These are phyloP conservation scores for Pelvicachromis taeniatus DNA, from an alignment of 2,113 vertebrate species.

Conservation along the genomic window DNA sequence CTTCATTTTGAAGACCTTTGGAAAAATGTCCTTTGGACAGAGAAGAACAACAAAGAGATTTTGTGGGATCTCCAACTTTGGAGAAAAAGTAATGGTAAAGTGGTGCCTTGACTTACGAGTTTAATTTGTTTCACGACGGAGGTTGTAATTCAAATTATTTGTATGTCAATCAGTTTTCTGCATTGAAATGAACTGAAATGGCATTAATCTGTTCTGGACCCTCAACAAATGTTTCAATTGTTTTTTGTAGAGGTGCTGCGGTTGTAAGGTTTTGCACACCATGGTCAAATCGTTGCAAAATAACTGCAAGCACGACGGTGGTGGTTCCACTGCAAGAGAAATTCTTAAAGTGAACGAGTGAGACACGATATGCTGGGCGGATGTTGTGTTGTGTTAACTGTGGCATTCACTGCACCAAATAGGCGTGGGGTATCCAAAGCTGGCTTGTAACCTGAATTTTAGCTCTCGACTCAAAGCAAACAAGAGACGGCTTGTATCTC, in stretches of 20 bases:
- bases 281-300: no score
- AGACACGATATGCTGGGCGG: neutral
- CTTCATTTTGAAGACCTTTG: no score
- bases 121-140: rapidly evolving
- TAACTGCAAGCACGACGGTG: neutral
- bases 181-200: no score
- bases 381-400: neutral
- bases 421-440: neutral
- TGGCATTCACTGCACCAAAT: neutral
- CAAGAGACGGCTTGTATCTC: neutral
- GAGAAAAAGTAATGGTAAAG: neutral
- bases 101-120: neutral
- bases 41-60: neutral
- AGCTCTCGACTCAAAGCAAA: neutral
- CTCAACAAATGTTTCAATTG: no score
- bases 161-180: neutral
- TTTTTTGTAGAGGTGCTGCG: no score
- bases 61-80: neutral
- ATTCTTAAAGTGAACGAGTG: neutral
- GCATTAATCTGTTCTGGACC: no score
- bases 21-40: neutral
- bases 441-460: neutral
- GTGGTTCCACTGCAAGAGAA: neutral
- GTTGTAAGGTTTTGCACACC: no score
- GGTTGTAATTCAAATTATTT: neutral